Evolutionary conservation across 2,797 vertebrate species (phyloP).

Genomic region (Somateria mollissima): DNA sequence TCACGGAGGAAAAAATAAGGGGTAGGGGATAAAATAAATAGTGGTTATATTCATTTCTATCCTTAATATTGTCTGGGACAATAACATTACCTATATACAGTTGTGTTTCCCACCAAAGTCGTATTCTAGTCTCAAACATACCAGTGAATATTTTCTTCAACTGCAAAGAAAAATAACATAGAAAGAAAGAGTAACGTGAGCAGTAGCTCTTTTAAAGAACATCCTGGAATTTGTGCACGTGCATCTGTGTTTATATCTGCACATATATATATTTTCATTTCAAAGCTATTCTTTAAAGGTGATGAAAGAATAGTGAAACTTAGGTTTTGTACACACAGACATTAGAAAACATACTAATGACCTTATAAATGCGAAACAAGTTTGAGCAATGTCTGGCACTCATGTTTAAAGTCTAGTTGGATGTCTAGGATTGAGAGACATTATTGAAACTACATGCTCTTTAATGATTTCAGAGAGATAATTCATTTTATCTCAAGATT

Average conservation of each 20-base stretch:
- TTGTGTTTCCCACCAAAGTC: neutral
- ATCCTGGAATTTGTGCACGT: neutral
- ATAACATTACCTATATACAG: neutral
- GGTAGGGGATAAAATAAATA: neutral
- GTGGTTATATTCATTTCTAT: neutral
- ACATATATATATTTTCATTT: neutral
- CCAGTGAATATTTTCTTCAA: neutral
- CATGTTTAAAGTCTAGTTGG: neutral
- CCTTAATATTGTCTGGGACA: neutral
- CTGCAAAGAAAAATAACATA: neutral
- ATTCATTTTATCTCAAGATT: neutral
- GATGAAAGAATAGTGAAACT: neutral
- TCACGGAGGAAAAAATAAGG: accelerated
- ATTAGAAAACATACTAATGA: neutral
- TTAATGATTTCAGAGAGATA: neutral
- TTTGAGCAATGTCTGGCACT: neutral
- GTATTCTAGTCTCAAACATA: neutral
- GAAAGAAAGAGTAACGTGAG: neutral
- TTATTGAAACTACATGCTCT: neutral
- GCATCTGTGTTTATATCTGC: neutral
- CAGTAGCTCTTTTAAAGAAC: neutral
- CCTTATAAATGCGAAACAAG: neutral
- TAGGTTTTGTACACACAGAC: neutral
- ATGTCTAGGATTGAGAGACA: neutral
- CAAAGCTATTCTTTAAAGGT: neutral